Conservation (phyloP, 2,113 vertebrate species). For the Arvicanthis niloticus region DNA sequence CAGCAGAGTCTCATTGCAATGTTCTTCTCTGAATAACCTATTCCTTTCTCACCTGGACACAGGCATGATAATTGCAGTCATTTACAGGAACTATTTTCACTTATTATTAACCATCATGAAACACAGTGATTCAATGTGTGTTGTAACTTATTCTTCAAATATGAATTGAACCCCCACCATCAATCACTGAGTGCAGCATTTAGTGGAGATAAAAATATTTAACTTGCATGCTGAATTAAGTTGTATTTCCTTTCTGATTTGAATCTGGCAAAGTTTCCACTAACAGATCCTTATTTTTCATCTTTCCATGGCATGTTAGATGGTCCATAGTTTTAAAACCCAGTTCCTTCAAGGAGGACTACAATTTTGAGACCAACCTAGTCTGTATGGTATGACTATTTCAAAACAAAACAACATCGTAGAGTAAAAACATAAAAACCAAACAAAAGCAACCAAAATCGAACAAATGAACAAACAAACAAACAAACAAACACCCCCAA, state of each 20-base stretch:
- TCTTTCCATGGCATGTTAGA: background rate
- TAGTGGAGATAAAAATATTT: background rate
- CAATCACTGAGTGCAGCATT: background rate
- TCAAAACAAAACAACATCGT: background rate
- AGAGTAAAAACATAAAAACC: background rate
- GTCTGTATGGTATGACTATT: background rate
- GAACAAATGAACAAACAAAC: too few species aligned
- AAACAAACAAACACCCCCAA: too few species aligned
- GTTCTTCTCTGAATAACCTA: constrained; percentile 3
- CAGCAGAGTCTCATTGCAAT: background rate
- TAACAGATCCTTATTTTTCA: background rate
- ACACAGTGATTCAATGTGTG: background rate
- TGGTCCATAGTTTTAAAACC: background rate
- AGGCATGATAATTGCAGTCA: constrained; percentile 30
- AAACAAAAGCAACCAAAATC: background rate
- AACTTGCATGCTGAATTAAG: constrained; percentile 10
- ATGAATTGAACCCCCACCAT: background rate
- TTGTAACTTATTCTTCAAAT: constrained; percentile 32
- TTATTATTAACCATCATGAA: constrained; percentile 55
- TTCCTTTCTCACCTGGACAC: constrained; percentile 19
- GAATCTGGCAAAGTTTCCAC: constrained; percentile 18
- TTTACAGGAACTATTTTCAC: constrained; percentile 62
- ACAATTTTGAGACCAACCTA: background rate
- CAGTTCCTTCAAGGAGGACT: background rate
- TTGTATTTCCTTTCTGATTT: constrained; percentile 49